phyloP scores from a whole-genome alignment of 2,113 vertebrate genomes.

The Butastur rufipennis region DNA sequence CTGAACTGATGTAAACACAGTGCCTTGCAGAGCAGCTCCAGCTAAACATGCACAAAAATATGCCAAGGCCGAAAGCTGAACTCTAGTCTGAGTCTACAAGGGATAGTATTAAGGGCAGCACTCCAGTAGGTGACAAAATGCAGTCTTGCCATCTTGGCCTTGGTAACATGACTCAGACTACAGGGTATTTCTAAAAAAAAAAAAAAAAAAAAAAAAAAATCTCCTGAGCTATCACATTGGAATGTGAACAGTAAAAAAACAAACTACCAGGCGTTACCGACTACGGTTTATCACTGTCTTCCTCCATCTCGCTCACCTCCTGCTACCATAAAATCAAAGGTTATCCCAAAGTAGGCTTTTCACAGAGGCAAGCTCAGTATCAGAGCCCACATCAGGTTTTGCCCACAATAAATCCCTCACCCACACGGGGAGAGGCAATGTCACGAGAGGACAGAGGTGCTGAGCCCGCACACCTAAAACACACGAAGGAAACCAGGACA shows the following conservation, averaged over 20 bases:
- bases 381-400: no score
- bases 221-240: background rate
- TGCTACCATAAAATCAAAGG: background rate
- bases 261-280: background rate
- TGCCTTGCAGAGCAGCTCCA: background rate
- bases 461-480: background rate
- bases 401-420: background rate
- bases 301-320: background rate
- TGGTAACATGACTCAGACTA: background rate
- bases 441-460: background rate
- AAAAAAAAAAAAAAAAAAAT: background rate
- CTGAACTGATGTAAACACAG: background rate
- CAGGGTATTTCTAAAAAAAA: background rate
- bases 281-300: background rate
- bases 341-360: background rate
- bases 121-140: background rate
- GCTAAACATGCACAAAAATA: background rate
- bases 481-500: background rate
- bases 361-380: accelerated
- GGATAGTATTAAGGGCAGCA: background rate
- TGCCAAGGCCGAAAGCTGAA: background rate
- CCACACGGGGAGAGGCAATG: background rate
- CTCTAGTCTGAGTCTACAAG: background rate
- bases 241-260: background rate
- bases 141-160: background rate